phyloP scores from a whole-genome alignment of 2,888 invertebrate species.

The Ethmia dodecea region DNA sequence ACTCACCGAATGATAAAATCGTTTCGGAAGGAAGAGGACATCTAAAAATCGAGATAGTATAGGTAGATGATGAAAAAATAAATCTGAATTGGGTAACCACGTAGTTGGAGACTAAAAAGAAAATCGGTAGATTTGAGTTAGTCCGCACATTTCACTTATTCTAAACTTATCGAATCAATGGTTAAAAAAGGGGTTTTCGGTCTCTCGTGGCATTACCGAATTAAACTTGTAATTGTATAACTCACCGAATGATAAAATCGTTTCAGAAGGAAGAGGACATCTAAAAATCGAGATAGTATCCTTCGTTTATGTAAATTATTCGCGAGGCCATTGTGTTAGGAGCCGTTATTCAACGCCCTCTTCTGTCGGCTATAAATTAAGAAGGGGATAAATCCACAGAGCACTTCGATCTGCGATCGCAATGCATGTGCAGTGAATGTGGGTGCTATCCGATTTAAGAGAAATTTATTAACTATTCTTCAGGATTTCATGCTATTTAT shows the following conservation, averaged over 20 bases:
- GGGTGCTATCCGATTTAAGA: too few relatives aligned
- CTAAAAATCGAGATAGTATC: slow-evolving; percentile 6
- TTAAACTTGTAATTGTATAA: neutral
- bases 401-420: slow-evolving; percentile 49
- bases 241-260: neutral
- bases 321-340: slow-evolving; percentile 3
- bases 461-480: too few relatives aligned
- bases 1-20: neutral
- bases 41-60: slow-evolving; percentile 6
- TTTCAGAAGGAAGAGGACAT: neutral
- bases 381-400: slow-evolving; percentile 57
- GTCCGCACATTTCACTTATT: too few relatives aligned
- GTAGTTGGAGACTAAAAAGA: neutral
- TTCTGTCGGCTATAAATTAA: slow-evolving; percentile 55
- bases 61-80: too few relatives aligned
- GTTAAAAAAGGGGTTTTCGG: too few relatives aligned
- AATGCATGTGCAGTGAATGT: slow-evolving; percentile 17
- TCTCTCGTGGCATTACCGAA: too few relatives aligned
- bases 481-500: too few relatives aligned
- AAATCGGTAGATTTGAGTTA: neutral
- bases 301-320: slow-evolving; percentile 9
- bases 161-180: too few relatives aligned
- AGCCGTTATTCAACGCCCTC: slow-evolving; percentile 15
- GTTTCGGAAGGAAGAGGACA: neutral
- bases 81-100: neutral